Conservation (phyloP, 2,888 invertebrate species). For the Volucella bombylans region DNA sequence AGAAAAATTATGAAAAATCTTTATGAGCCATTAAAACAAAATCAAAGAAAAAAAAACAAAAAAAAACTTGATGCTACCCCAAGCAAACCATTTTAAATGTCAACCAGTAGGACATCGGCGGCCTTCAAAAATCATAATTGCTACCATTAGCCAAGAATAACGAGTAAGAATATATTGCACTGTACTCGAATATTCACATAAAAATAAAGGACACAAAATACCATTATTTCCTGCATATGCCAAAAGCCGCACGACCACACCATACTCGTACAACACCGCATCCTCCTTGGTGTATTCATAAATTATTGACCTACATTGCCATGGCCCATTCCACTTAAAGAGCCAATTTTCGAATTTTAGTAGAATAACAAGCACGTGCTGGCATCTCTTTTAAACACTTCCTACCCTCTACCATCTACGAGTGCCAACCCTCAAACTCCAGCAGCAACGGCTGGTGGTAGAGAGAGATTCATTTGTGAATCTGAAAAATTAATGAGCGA, state of each 20-base stretch:
- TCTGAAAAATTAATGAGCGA: constrained; percentile 61
- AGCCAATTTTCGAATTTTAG: constrained; percentile 38
- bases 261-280: neutral
- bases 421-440: neutral
- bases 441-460: too few species aligned
- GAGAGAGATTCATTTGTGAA: constrained; percentile 26
- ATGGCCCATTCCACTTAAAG: neutral
- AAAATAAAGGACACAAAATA: neutral
- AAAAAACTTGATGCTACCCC: too few species aligned
- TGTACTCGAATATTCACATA: neutral
- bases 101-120: too few species aligned
- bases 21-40: too few species aligned
- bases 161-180: neutral
- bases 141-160: neutral
- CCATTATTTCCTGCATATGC: neutral
- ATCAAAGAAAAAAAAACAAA: too few species aligned
- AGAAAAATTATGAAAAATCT: too few species aligned
- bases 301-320: constrained; percentile 32
- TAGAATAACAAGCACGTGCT: constrained; percentile 62
- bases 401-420: neutral
- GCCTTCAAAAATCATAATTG: neutral
- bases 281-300: constrained; percentile 3
- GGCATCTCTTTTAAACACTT: constrained; percentile 18
- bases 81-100: too few species aligned
- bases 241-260: neutral